Evolutionary conservation across 2,888 invertebrate genomes (phyloP).

Genomic region (Frankliniella fusca): DNA sequence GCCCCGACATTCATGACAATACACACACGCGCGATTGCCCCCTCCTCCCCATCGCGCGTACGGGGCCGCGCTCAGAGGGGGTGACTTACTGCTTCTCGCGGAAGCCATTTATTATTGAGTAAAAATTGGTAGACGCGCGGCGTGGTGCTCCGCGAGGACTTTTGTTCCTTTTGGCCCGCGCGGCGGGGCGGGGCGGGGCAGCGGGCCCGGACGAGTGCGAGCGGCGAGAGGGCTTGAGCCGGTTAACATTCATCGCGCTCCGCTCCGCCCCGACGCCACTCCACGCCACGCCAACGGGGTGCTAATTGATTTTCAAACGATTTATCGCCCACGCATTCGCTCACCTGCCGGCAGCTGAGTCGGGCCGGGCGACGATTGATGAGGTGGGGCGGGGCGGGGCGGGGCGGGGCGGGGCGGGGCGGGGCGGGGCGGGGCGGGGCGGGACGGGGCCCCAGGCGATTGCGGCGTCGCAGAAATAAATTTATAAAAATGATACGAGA

Average conservation of each 20-base stretch:
- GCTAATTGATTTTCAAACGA: slow-evolving; percentile 10
- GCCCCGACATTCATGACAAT: not conserved
- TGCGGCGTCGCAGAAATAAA: too few relatives aligned
- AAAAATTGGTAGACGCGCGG: slow-evolving; percentile 8
- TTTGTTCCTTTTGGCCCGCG: not conserved
- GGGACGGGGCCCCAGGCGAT: too few relatives aligned
- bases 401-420: too few relatives aligned
- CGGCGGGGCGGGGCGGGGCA: not conserved
- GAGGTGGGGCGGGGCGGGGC: not conserved
- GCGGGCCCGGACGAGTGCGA: not conserved
- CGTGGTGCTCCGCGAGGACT: not conserved
- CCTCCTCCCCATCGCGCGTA: not conserved
- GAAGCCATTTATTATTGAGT: slow-evolving; percentile 23
- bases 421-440: too few relatives aligned
- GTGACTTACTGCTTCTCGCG: slow-evolving; percentile 7
- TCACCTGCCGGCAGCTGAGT: not conserved
- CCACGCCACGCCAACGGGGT: not conserved
- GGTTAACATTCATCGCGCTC: not conserved
- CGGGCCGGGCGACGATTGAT: not conserved
- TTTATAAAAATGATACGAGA: not conserved
- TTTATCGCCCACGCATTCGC: not conserved
- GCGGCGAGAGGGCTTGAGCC: not conserved
- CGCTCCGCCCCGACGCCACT: not conserved
- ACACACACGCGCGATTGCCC: not conserved
- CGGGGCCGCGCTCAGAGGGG: not conserved